Evolutionary conservation across 2,113 vertebrate species (phyloP), one percentile per base, ranked within the genome.

Genomic region (Perca schrenkii): DNA sequence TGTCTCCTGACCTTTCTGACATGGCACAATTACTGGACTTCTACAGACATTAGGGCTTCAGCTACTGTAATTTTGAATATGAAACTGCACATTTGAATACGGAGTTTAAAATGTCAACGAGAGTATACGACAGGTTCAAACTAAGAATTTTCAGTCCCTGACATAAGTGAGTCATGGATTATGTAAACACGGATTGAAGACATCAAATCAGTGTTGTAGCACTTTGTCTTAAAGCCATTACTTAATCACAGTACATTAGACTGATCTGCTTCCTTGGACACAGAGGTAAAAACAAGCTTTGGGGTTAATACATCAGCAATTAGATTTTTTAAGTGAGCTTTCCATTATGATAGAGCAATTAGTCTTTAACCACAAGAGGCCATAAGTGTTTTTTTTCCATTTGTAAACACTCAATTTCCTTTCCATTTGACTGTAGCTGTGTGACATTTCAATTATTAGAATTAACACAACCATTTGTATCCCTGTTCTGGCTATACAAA

Each of bases 291-390:
- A 63, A n/a, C 0, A 15, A 1, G 10, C 12, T 31, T 72, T 19
- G 14, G 11, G 40, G 40, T 77, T 52, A 54, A 57, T 67, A 52
- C 40, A 78, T 82, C 43, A 10, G 77, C 46, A 28, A 71, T 65
- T 34, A 22, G 7, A 69, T 53, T 21, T 6, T 43, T 14, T 28
- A 25, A 50, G 47, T 56, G 25, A 63, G 15, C 52, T 28, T 50
- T 28, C 28, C 53, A 50, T 65, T 57, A 43, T 15, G 21, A 54
- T 21, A 36, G 8, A 49, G 36, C 25, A 58, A 34, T 57, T 7
- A 19, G 6, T 54, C 62, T 17, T 16, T 8, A 8, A 57, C 12
- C 22, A 49, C 46, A 66, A 28, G 3, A 5, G 25, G 8, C 11
- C n/a, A 22, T 54, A 21, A 60, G 21, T 21, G 43, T 8, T 4